A percentile compares a stretch with the other conserved stretches of the same genome.
Conservation (phyloP, 2,113 vertebrate genomes). For the Rhombomys opimus region DNA sequence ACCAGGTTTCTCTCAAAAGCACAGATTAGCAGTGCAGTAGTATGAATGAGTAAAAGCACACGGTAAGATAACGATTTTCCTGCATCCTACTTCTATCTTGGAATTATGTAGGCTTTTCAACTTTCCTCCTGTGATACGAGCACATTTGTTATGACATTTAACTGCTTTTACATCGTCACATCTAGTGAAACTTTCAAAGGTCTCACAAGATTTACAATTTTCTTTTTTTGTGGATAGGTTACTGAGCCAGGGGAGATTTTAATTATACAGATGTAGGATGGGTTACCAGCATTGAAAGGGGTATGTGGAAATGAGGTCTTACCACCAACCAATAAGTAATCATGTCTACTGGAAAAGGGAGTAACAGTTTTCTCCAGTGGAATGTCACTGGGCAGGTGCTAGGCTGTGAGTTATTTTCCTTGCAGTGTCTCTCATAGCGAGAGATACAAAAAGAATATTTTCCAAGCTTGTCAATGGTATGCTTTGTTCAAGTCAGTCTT, state of each 20-base stretch:
- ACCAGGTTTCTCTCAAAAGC: constrained; percentile 3
- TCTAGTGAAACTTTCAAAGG: constrained; percentile 16
- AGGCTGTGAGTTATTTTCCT: constrained; percentile 1
- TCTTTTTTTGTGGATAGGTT: constrained; percentile 1
- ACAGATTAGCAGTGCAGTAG: background rate
- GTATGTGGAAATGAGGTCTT: background rate
- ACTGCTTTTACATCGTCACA: background rate
- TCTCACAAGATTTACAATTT: background rate
- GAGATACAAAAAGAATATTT: constrained; percentile 33
- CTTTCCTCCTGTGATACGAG: constrained; percentile 34
- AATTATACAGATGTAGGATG: background rate
- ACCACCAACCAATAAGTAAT: background rate
- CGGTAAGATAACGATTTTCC: background rate
- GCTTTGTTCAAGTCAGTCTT: constrained; percentile 63
- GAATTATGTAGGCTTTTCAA: background rate
- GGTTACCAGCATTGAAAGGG: background rate
- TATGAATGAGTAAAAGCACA: background rate
- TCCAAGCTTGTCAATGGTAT: constrained; percentile 52
- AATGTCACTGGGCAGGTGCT: background rate
- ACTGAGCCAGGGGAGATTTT: constrained; percentile 44
- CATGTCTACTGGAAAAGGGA: background rate
- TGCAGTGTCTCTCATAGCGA: constrained; percentile 32
- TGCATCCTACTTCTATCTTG: background rate
- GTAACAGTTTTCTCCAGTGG: background rate
- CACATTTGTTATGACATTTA: constrained; percentile 3